These are phyloP conservation scores for Priocnemis perturbator DNA, from an alignment of 2,888 invertebrate species.

Conservation along the genomic window DNA sequence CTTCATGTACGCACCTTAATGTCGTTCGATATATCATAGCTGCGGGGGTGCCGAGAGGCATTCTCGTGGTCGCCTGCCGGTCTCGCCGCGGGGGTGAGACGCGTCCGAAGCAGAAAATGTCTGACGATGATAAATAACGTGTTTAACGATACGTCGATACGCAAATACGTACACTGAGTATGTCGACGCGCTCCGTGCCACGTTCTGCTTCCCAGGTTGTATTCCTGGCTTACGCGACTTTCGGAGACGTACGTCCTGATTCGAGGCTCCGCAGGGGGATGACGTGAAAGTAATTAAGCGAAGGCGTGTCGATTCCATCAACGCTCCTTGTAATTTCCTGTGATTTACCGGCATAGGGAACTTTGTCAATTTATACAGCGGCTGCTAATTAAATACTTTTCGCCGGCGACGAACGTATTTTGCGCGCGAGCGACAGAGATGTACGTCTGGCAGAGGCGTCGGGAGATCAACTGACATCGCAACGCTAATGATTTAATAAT, in stretches of 20 bases:
- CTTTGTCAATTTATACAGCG: too few species aligned
- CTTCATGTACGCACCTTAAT: slow-evolving; percentile 46
- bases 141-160: slow-evolving; percentile 55
- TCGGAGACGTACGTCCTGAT: background rate
- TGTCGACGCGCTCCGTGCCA: background rate
- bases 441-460: too few species aligned
- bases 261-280: too few species aligned
- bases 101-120: slow-evolving; percentile 45
- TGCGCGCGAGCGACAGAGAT: too few species aligned
- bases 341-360: too few species aligned
- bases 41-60: slow-evolving; percentile 40
- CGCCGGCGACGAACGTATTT: too few species aligned
- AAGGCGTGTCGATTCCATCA: too few species aligned
- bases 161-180: slow-evolving; percentile 32
- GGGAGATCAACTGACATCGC: too few species aligned
- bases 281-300: too few species aligned
- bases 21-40: slow-evolving; percentile 61
- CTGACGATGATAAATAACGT: slow-evolving; percentile 67
- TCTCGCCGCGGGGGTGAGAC: slow-evolving; percentile 41
- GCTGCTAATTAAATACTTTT: too few species aligned
- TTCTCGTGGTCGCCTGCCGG: slow-evolving; percentile 32
- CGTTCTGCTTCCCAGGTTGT: background rate
- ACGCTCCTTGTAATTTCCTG: too few species aligned
- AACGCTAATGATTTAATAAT: too few species aligned
- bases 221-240: slow-evolving; percentile 13